A percentile compares a stretch with the other conserved stretches of the same genome.
phyloP scores from a whole-genome alignment of 2,797 vertebrate genomes.

The Phataginus tricuspis region DNA sequence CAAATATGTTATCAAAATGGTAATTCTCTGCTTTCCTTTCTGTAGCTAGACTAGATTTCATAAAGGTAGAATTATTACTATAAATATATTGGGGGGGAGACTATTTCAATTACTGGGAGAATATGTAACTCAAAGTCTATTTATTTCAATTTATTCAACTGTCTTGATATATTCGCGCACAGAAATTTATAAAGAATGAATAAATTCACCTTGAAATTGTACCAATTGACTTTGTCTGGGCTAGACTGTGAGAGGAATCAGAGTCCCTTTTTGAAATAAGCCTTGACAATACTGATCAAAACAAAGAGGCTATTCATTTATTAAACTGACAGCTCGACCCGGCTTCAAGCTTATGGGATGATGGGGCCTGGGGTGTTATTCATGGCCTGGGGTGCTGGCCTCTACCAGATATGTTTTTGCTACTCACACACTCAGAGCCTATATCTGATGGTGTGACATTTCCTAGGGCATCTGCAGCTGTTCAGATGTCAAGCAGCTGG shows the following conservation, averaged over 20 bases:
- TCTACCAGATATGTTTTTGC: constrained; percentile 78
- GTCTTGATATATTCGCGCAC: constrained; percentile 87
- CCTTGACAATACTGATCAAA: constrained; percentile 90
- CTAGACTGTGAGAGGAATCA: constrained; percentile 84
- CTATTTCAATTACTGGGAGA: constrained; percentile 89
- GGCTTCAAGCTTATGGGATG: constrained; percentile 82
- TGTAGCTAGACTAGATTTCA: constrained; percentile 83
- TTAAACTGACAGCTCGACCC: constrained; percentile 88
- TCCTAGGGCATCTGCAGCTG: constrained; percentile 86
- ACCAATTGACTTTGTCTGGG: constrained; percentile 88
- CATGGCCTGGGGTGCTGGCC: constrained; percentile 81
- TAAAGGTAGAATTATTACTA: constrained; percentile 89
- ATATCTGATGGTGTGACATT: constrained; percentile 85
- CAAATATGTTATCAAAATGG: constrained; percentile 90
- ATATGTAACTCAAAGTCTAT: constrained; percentile 89
- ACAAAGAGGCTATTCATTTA: constrained; percentile 87
- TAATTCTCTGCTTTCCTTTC: constrained; percentile 88
- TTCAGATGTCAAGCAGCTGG: constrained; percentile 85
- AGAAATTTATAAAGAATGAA: constrained; percentile 89
- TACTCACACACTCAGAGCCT: constrained; percentile 76
- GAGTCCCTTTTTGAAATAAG: constrained; percentile 87
- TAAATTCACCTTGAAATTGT: constrained; percentile 92
- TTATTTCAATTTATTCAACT: constrained; percentile 92
- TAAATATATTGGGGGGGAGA: constrained; percentile 86
- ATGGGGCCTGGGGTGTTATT: constrained; percentile 85